Evolutionary conservation across 1,140 invertebrate species (phyloP).

Genomic region (Paraescarpia echinospica): DNA sequence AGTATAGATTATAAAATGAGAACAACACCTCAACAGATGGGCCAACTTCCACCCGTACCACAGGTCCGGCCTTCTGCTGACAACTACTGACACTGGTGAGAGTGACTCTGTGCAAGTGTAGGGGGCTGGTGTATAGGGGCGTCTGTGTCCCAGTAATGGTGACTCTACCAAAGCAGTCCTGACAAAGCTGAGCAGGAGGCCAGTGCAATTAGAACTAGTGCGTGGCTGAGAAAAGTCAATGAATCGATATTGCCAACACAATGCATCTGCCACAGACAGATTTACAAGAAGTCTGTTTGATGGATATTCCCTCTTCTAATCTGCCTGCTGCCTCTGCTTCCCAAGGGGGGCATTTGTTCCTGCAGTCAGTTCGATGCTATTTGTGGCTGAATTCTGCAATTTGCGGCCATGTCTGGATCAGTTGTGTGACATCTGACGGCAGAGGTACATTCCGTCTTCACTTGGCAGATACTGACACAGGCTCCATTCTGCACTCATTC

Average conservation of each 20-base stretch:
- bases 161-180: too few species aligned
- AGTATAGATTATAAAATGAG: too few species aligned
- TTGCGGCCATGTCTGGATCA: background rate
- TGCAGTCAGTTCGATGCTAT: background rate
- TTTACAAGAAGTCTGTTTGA: slow-evolving; percentile 1
- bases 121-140: too few species aligned
- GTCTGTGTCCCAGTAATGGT: too few species aligned
- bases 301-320: background rate
- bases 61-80: too few species aligned
- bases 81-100: too few species aligned
- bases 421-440: background rate
- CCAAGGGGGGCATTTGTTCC: background rate
- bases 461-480: background rate
- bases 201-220: background rate
- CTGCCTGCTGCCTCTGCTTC: background rate
- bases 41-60: too few species aligned
- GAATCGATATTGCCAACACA: background rate
- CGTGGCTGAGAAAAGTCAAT: background rate
- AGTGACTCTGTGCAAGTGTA: too few species aligned
- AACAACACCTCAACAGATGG: too few species aligned
- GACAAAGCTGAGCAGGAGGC: too few species aligned
- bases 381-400: background rate
- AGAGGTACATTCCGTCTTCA: background rate
- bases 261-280: background rate
- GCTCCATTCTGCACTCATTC: background rate